These are phyloP conservation scores for Nothocercus nigrocapillus DNA, from an alignment of 2,113 vertebrate genomes.

Conservation along the genomic window DNA sequence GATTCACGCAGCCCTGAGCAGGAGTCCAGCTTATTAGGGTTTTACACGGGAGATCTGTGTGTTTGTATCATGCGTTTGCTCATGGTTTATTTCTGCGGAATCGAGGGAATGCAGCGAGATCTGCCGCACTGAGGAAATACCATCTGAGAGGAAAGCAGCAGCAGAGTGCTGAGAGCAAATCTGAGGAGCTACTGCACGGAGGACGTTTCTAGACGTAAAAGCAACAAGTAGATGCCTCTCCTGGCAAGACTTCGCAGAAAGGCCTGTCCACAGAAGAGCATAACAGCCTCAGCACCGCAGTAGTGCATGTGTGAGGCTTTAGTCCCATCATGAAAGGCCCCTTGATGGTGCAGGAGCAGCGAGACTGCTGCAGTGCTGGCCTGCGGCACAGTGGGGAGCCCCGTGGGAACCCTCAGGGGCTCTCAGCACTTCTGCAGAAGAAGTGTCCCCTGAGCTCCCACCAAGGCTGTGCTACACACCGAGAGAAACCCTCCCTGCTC, in stretches of 20 bases:
- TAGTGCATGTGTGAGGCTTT: background rate
- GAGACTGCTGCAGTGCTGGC: background rate
- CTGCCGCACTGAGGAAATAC: background rate
- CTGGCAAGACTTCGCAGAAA: background rate
- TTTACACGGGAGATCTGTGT: background rate
- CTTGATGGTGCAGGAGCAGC: background rate
- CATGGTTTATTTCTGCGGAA: background rate
- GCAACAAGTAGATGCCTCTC: background rate
- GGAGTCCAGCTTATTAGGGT: background rate
- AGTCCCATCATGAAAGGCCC: background rate
- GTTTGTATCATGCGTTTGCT: background rate
- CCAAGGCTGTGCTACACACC: background rate
- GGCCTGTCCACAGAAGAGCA: background rate
- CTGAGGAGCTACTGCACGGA: background rate
- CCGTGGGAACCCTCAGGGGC: background rate
- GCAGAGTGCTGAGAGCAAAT: conserved; percentile 1
- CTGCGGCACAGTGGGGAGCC: background rate
- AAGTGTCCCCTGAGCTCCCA: background rate
- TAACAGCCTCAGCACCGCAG: background rate
- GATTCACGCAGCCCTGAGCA: background rate
- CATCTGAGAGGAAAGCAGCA: background rate
- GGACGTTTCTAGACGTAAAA: background rate
- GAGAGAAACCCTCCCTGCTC: background rate
- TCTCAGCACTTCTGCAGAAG: background rate
- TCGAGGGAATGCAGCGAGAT: background rate